A percentile compares a stretch with the other conserved stretches of the same genome.
Evolutionary conservation across 2,888 invertebrate species (phyloP).

Genomic region (Sphecodes monilicornis): DNA sequence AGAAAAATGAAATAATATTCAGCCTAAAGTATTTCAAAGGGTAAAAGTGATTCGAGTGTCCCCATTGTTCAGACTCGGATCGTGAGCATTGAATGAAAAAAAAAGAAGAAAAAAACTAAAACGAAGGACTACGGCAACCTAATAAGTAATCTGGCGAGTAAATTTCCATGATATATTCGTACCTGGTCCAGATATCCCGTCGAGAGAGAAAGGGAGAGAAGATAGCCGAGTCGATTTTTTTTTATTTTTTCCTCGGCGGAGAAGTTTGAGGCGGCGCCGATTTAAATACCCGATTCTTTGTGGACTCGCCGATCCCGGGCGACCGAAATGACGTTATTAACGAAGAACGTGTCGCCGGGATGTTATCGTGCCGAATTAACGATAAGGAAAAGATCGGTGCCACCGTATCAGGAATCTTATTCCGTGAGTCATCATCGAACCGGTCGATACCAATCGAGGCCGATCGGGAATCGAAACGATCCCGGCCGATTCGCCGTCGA

Average conservation of each 20-base stretch:
- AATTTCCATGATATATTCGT: not conserved
- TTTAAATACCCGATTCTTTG: slow-evolving; percentile 25
- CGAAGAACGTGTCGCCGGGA: slow-evolving; percentile 66
- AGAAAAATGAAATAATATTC: slow-evolving; percentile 3
- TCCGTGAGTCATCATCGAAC: slow-evolving; percentile 67
- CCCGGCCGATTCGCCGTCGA: slow-evolving; percentile 33
- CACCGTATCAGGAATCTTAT: slow-evolving; percentile 47
- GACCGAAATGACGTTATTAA: slow-evolving; percentile 65
- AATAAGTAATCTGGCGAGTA: not conserved
- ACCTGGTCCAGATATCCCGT: not conserved
- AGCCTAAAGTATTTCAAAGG: not conserved
- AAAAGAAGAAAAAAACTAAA: not conserved
- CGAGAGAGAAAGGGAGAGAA: not conserved
- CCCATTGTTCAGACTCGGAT: not conserved
- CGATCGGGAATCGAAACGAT: slow-evolving; percentile 61
- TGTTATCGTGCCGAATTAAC: slow-evolving; percentile 68
- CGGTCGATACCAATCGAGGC: slow-evolving; percentile 71
- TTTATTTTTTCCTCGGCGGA: not conserved
- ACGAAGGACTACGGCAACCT: not conserved
- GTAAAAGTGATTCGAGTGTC: not conserved
- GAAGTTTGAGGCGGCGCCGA: slow-evolving; percentile 20
- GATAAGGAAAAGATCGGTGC: slow-evolving; percentile 63
- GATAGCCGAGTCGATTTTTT: not conserved
- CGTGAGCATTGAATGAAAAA: not conserved
- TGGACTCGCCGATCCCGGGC: slow-evolving; percentile 43